A percentile compares a stretch with the other conserved stretches of the same genome.
Evolutionary conservation across 1,140 invertebrate genomes (phyloP).

Genomic region (Drosophila carrolli): DNA sequence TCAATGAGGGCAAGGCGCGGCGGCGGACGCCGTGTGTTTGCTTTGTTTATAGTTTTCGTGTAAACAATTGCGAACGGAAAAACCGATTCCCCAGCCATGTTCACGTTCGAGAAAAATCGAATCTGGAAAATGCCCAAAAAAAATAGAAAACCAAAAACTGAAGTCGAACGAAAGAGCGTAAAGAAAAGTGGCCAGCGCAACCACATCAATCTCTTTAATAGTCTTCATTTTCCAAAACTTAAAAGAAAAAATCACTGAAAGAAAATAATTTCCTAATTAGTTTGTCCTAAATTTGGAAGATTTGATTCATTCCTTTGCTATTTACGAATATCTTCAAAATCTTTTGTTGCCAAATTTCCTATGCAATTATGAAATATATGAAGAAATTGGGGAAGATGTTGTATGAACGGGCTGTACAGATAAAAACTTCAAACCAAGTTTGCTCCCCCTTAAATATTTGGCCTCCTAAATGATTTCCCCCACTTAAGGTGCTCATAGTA

Average conservation of each 20-base stretch:
- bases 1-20: conserved; percentile 34
- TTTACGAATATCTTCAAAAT: no score
- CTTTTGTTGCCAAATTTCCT: no score
- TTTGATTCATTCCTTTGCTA: no score
- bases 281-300: no score
- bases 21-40: conserved; percentile 42
- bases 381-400: no score
- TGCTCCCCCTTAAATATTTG: no score
- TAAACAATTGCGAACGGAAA: conserved; percentile 78
- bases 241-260: background rate
- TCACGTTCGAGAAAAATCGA: conserved; percentile 72
- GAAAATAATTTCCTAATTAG: no score
- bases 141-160: background rate
- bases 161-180: conserved; percentile 9
- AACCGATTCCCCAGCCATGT: conserved; percentile 41
- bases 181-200: conserved; percentile 31
- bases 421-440: no score
- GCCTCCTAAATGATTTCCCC: no score
- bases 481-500: no score
- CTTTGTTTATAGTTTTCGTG: conserved; percentile 72
- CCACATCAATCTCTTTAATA: conserved; percentile 14
- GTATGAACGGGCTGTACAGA: no score
- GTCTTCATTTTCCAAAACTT: conserved; percentile 2
- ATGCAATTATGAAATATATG: no score
- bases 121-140: conserved; percentile 39